Evolutionary conservation across 2,888 invertebrate genomes (phyloP), one percentile per base, ranked within the genome.

Genomic region (Lepidochrysops patricia): DNA sequence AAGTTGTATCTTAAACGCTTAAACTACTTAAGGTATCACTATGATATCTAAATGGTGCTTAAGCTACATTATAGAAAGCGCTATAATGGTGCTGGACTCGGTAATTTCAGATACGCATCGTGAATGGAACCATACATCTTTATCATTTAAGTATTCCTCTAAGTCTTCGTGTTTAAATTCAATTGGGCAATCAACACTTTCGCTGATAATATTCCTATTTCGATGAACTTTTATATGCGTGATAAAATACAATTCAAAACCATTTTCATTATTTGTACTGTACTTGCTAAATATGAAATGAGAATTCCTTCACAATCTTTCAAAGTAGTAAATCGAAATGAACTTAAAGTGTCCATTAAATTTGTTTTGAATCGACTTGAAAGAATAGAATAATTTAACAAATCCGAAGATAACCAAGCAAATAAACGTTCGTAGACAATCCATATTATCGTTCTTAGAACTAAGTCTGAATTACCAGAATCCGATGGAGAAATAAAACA

Each of bases 181-280:
- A 49, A 58, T 58, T 58, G 48, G 48, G 29, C 29, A 13, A 49
- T 58, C 23, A 29, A 49, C 48, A 58, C 58, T 58, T 58, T 58
- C 32, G 43, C 48, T 48, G 43, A 48, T 43, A 15, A 49, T 5
- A 29, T 58, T 58, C 48, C 48, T 58, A 43, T 57, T 56, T 12
- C 12, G 25, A 15, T 6, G 9, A 13, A 37, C 57, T 12, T 29
- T 57, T 19, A 19, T 4, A 19, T 13, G 5, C 32, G 54, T 32
- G 54, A 54, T 54, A 27, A 23, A 43, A 43, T 19, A 43, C 7
- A 43, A 23, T 29, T 29, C 7, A 6, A 29, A 7, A 4, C 43
- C 9, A 43, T 43, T 23, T 12, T 19, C 19, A 23, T 7, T 2
- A 1, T 7, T 2, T 29, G 1, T 1, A 29, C 15, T 1, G 15